Conservation (phyloP, 2,888 invertebrate species). For the Leptinotarsa tumamoca region DNA sequence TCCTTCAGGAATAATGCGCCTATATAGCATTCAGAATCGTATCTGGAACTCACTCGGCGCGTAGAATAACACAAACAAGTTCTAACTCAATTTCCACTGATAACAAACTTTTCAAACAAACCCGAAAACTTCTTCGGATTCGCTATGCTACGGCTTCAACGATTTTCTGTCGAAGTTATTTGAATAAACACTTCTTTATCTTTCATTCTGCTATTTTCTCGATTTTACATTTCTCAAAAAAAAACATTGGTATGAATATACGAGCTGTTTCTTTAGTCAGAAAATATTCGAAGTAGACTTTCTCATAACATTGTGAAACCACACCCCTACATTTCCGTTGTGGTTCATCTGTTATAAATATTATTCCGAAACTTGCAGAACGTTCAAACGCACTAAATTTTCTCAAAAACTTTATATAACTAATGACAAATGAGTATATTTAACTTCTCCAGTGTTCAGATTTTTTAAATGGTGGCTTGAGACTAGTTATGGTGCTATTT, state of each 20-base stretch:
- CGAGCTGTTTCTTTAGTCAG: no score
- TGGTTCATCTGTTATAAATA: no score
- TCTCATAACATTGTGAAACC: no score
- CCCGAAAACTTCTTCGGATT: conserved; percentile 5
- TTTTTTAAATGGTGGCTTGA: no score
- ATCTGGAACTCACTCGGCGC: not conserved
- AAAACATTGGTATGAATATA: not conserved
- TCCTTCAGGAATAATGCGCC: not conserved
- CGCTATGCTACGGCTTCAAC: conserved; percentile 23
- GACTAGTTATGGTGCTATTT: no score
- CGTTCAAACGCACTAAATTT: no score
- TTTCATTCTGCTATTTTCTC: conserved; percentile 10
- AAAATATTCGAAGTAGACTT: no score
- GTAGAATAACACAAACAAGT: conserved; percentile 9
- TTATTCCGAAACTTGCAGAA: no score
- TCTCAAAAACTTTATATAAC: no score
- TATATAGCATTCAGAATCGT: not conserved
- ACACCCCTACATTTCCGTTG: no score
- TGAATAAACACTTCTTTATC: conserved; percentile 41
- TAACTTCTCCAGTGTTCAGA: no score
- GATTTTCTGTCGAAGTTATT: conserved; percentile 44
- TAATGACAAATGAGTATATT: no score
- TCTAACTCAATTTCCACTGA: conserved; percentile 4
- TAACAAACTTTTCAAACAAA: conserved; percentile 9
- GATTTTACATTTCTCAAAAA: not conserved